A percentile compares a stretch with the other conserved stretches of the same genome.
phyloP scores from a whole-genome alignment of 1,140 invertebrate species.

The Drosophila persimilis region DNA sequence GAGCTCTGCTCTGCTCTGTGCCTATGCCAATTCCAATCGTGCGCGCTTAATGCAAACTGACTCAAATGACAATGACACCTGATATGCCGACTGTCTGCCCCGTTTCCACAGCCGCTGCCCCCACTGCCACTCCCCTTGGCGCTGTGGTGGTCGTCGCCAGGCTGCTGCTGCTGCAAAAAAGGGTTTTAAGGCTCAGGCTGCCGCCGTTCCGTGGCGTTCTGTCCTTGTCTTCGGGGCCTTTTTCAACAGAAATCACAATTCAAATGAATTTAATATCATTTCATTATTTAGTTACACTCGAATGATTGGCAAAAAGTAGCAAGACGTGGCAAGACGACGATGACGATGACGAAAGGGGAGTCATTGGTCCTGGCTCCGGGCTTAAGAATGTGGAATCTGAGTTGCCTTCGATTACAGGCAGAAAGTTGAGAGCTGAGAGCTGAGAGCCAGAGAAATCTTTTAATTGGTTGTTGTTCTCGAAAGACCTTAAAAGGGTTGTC shows the following conservation, averaged over 20 bases:
- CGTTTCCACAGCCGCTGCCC: neutral
- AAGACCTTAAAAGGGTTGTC: slow-evolving; percentile 63
- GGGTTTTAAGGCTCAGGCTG: slow-evolving; percentile 44
- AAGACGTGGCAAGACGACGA: slow-evolving; percentile 22
- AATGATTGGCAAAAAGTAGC: slow-evolving; percentile 80
- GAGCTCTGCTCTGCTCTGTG: slow-evolving; percentile 12
- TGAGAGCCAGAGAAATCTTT: slow-evolving; percentile 57
- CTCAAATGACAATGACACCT: slow-evolving; percentile 83
- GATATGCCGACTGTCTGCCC: slow-evolving; percentile 66
- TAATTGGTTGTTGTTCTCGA: slow-evolving; percentile 71
- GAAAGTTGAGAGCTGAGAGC: slow-evolving; percentile 41
- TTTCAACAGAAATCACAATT: slow-evolving; percentile 83
- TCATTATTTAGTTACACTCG: slow-evolving; percentile 82
- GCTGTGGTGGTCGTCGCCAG: slow-evolving; percentile 64
- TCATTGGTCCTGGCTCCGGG: neutral
- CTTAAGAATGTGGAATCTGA: slow-evolving; percentile 35
- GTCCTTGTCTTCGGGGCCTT: slow-evolving; percentile 42
- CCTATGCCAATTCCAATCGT: slow-evolving; percentile 74
- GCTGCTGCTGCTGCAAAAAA: slow-evolving; percentile 24
- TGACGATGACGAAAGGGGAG: slow-evolving; percentile 28
- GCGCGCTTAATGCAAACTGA: slow-evolving; percentile 76
- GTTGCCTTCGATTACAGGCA: too few species aligned
- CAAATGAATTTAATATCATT: slow-evolving; percentile 83
- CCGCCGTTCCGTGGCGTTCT: slow-evolving; percentile 1
- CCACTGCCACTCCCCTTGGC: slow-evolving; percentile 22